Conservation (phyloP, 2,888 invertebrate genomes). For the Celastrina argiolus region DNA sequence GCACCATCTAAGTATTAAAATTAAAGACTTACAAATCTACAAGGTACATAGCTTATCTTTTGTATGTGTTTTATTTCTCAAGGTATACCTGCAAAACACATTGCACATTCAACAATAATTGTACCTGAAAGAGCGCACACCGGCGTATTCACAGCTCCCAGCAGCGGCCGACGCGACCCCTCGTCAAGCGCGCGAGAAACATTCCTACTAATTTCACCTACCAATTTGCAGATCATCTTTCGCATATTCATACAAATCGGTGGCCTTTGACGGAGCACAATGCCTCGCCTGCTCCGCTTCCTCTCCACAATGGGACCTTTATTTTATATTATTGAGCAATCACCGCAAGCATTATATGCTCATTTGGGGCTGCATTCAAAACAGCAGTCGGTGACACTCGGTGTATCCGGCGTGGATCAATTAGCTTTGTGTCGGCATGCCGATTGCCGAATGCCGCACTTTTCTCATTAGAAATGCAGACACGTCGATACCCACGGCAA, state of each 20-base stretch:
- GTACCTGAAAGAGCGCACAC: conserved; percentile 26
- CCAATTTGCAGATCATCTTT: conserved; percentile 58
- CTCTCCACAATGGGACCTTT: conserved; percentile 45
- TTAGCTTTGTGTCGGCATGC: conserved; percentile 47
- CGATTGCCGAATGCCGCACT: conserved; percentile 29
- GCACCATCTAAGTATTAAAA: too few relatives aligned
- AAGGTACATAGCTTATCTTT: too few relatives aligned
- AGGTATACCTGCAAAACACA: too few relatives aligned
- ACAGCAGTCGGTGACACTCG: conserved; percentile 53
- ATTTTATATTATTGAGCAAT: conserved; percentile 41
- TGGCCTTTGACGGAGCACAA: conserved; percentile 53
- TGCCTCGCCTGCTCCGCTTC: conserved; percentile 47
- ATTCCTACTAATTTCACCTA: conserved; percentile 63
- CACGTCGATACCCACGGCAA: neutral
- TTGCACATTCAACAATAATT: conserved; percentile 13
- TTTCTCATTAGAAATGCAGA: conserved; percentile 10
- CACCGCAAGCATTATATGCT: conserved; percentile 59
- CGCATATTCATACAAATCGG: conserved; percentile 55
- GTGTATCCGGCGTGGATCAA: conserved; percentile 58
- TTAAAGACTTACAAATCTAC: too few relatives aligned
- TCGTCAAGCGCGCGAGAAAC: conserved; percentile 40
- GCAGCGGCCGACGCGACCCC: conserved; percentile 44
- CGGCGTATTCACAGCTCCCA: conserved; percentile 28
- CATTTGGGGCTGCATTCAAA: conserved; percentile 56
- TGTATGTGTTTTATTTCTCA: too few relatives aligned